Evolutionary conservation across 2,797 vertebrate genomes (phyloP), one percentile per base, ranked within the genome.

Genomic region (Danio kyathit): DNA sequence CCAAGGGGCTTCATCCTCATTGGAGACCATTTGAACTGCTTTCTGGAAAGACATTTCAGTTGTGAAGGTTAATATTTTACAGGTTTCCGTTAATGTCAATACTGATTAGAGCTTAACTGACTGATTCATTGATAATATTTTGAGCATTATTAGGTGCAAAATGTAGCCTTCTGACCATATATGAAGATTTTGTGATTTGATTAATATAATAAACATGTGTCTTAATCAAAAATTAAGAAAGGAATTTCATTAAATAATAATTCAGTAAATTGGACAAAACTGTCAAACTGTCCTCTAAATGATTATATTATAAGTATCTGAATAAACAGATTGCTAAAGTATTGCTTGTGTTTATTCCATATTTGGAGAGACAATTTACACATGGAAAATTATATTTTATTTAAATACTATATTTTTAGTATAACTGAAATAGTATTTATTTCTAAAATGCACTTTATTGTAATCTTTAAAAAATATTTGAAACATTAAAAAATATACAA

Each of bases 241-340:
- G 29, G 29, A 29, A 29, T 29, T 29, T 29, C 1, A 29, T 29
- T 29, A 29, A 29, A 29, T 29, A 29, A 29, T 29, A 29, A 3
- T 29, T 29, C 29, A 29, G 29, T 19, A 5, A 65, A 44, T 49
- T 69, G 8, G 13, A 67, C 19, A 49, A 70, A 49, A 70, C n/a
- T n/a, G n/a, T n/a, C n/a, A 29, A 29, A 29, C 29, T 29, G 29
- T 29, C 29, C 29, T 29, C 29, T 29, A 3, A 29, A 29, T 29
- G 29, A 29, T n/a, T n/a, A n/a, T n/a, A n/a, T n/a, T n/a, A n/a
- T n/a, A 57, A 57, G 9, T 57, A 21, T 21, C 10, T 56, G n/a
- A 57, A 57, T 46, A 66, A 66, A 64, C 44, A 46, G n/a, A n/a
- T 43, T 10, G 43, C 40, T 63, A 8, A 65, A 65, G 43, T 65